These are phyloP conservation scores for Miltochrista miniata DNA, from an alignment of 2,888 invertebrate species.

Conservation along the genomic window DNA sequence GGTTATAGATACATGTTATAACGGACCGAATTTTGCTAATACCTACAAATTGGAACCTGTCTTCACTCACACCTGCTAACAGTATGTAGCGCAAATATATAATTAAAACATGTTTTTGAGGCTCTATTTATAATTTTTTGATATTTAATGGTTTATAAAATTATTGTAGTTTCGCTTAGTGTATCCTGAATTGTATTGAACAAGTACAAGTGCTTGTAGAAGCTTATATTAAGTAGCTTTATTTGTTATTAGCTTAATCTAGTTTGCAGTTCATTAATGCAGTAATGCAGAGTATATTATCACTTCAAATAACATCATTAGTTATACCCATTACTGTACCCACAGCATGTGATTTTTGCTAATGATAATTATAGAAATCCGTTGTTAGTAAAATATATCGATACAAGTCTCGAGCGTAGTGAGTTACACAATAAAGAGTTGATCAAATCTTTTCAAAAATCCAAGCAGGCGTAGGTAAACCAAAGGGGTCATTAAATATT, in stretches of 20 bases:
- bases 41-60: slow-evolving; percentile 64
- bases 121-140: slow-evolving; percentile 51
- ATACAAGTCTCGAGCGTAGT: too few relatives aligned
- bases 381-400: too few relatives aligned
- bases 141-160: slow-evolving; percentile 44
- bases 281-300: too few relatives aligned
- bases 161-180: slow-evolving; percentile 43
- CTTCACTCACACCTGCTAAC: slow-evolving; percentile 62
- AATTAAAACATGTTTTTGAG: slow-evolving; percentile 64
- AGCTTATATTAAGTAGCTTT: too few relatives aligned
- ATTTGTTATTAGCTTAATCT: too few relatives aligned
- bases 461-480: background rate
- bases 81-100: slow-evolving; percentile 63
- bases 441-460: background rate
- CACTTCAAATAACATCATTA: too few relatives aligned
- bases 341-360: too few relatives aligned
- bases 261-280: too few relatives aligned
- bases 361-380: too few relatives aligned
- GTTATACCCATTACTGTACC: too few relatives aligned
- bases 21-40: slow-evolving; percentile 75
- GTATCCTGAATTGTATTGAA: slow-evolving; percentile 11
- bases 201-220: too few relatives aligned
- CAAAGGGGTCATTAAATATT: slow-evolving; percentile 29
- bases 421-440: too few relatives aligned
- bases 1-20: slow-evolving; percentile 70